These are phyloP conservation scores for Augochlora pura DNA, from an alignment of 1,140 invertebrate species.

Conservation along the genomic window DNA sequence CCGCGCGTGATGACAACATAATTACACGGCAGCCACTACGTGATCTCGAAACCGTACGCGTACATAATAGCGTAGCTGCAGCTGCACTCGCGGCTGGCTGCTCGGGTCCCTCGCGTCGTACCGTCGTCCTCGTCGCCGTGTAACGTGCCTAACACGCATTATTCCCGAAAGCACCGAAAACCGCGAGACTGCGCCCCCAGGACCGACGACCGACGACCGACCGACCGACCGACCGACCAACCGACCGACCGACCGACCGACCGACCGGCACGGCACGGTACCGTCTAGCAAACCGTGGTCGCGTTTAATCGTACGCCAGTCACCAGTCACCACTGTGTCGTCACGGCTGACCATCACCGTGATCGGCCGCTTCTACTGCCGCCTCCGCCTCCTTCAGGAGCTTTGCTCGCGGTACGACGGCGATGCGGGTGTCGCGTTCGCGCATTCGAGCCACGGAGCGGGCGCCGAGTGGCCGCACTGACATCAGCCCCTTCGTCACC, in stretches of 20 bases:
- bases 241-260: background rate
- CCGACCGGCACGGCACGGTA: conserved; percentile 31
- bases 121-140: conserved; percentile 46
- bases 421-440: conserved; percentile 62
- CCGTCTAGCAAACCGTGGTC: conserved; percentile 36
- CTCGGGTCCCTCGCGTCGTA: conserved; percentile 49
- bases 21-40: conserved; percentile 80
- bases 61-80: conserved; percentile 80
- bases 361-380: conserved; percentile 15
- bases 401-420: conserved; percentile 48
- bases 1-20: conserved; percentile 70
- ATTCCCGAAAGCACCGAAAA: conserved; percentile 44
- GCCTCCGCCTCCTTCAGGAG: conserved; percentile 21
- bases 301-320: conserved; percentile 38
- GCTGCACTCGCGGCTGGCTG: conserved; percentile 58
- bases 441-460: conserved; percentile 74
- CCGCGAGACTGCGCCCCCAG: conserved; percentile 33
- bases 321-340: conserved; percentile 54
- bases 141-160: conserved; percentile 78
- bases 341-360: conserved; percentile 56
- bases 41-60: conserved; percentile 83
- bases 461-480: conserved; percentile 71
- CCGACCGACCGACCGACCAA: background rate
- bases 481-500: conserved; percentile 64
- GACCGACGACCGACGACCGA: conserved; percentile 29